Conservation (phyloP, 2,888 invertebrate genomes). For the Pheosia gnoma region DNA sequence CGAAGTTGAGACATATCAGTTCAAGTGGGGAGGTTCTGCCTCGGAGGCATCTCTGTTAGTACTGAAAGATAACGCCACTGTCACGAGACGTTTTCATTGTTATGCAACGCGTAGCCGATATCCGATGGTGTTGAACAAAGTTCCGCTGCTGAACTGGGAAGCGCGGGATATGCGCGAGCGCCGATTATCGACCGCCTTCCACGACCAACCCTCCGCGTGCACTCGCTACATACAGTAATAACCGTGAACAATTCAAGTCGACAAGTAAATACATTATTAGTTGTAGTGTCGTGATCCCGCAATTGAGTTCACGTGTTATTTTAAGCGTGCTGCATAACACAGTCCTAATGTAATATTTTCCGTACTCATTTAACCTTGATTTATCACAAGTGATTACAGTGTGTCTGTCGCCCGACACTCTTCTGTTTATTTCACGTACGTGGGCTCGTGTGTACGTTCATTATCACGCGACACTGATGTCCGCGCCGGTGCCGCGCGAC, state of each 20-base stretch:
- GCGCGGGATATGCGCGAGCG: slow-evolving; percentile 36
- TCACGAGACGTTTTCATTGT: slow-evolving; percentile 73
- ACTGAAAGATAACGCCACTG: slow-evolving; percentile 75
- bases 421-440: slow-evolving; percentile 17
- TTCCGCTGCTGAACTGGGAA: slow-evolving; percentile 54
- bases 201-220: slow-evolving; percentile 15
- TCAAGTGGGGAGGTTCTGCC: slow-evolving; percentile 54
- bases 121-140: slow-evolving; percentile 39
- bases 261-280: slow-evolving; percentile 14
- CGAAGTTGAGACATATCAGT: slow-evolving; percentile 44
- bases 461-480: not conserved
- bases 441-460: not conserved
- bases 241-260: slow-evolving; percentile 27
- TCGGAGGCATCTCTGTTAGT: slow-evolving; percentile 70
- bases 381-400: slow-evolving; percentile 40
- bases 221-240: slow-evolving; percentile 8
- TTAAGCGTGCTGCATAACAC: slow-evolving; percentile 29
- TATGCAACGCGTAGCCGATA: slow-evolving; percentile 65
- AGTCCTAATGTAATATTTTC: slow-evolving; percentile 35
- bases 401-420: slow-evolving; percentile 25
- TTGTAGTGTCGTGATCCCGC: slow-evolving; percentile 38
- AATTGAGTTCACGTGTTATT: slow-evolving; percentile 44
- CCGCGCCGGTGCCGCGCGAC: not conserved
- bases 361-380: slow-evolving; percentile 46
- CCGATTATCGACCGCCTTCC: slow-evolving; percentile 11